A percentile compares a stretch with the other conserved stretches of the same genome.
These are phyloP conservation scores for Mormyrus hasselquistii DNA, from an alignment of 2,797 vertebrate genomes.

Conservation along the genomic window DNA sequence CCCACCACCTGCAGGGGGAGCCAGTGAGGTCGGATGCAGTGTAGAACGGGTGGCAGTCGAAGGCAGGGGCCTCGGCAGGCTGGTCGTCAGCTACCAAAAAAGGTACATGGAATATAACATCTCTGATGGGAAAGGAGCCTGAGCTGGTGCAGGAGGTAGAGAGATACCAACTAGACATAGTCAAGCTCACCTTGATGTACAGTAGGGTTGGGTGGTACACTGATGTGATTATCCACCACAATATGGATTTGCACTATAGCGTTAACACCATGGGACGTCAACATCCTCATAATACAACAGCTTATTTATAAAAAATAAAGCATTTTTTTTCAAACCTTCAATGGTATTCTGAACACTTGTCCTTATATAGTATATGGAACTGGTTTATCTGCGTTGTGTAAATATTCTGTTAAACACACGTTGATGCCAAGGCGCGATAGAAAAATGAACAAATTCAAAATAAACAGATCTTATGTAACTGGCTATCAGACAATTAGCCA, in stretches of 20 bases:
- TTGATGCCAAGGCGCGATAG: not conserved
- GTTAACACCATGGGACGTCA: not conserved
- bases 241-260: not conserved
- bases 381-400: not conserved
- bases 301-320: not conserved
- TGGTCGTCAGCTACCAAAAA: not conserved
- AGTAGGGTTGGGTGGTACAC: not conserved
- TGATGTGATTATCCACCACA: not conserved
- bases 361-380: not conserved
- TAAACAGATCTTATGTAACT: not conserved
- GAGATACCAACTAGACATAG: not conserved
- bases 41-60: not conserved
- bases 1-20: not conserved
- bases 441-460: not conserved
- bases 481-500: not conserved
- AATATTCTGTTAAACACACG: not conserved
- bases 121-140: not conserved
- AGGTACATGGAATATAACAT: not conserved
- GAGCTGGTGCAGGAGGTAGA: not conserved
- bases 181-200: not conserved
- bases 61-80: not conserved
- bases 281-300: not conserved
- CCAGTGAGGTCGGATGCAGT: not conserved
- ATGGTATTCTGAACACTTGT: not conserved
- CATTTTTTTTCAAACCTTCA: not conserved